phyloP scores from a whole-genome alignment of 2,113 vertebrate species.

The Gopherus evgoodei region DNA sequence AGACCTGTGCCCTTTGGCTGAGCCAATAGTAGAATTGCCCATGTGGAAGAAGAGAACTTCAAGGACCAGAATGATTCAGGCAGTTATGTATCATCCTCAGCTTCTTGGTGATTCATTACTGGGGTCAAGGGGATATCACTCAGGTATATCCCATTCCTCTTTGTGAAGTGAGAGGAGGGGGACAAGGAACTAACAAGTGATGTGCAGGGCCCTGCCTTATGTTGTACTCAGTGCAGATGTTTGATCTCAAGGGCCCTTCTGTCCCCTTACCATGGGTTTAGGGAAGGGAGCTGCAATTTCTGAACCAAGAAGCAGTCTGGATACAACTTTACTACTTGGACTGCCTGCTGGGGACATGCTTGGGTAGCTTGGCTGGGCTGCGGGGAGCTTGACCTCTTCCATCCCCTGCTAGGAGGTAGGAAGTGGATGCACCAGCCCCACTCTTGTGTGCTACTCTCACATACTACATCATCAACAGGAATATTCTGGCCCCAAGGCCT shows the following conservation, averaged over 20 bases:
- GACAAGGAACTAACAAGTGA: neutral
- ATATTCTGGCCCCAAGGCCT: neutral
- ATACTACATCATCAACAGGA: neutral
- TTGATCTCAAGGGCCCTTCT: neutral
- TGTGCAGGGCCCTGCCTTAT: neutral
- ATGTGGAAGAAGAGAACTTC: neutral
- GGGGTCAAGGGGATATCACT: neutral
- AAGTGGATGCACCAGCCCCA: no score
- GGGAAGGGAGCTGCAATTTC: neutral
- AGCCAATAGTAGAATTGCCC: neutral
- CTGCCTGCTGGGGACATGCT: no score
- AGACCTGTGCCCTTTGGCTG: neutral
- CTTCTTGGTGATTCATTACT: no score
- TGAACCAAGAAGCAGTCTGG: neutral
- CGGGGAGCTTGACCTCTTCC: no score
- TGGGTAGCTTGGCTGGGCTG: no score
- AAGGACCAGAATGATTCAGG: neutral
- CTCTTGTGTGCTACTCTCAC: neutral
- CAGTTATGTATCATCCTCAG: neutral
- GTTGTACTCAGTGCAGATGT: neutral
- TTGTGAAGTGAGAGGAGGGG: neutral
- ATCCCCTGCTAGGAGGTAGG: no score
- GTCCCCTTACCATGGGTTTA: neutral
- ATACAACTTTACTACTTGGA: no score
- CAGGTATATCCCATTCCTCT: neutral